A percentile compares a stretch with the other conserved stretches of the same genome.
These are phyloP conservation scores for Orchesellides sinensis DNA, from an alignment of 2,888 invertebrate genomes.

Conservation along the genomic window DNA sequence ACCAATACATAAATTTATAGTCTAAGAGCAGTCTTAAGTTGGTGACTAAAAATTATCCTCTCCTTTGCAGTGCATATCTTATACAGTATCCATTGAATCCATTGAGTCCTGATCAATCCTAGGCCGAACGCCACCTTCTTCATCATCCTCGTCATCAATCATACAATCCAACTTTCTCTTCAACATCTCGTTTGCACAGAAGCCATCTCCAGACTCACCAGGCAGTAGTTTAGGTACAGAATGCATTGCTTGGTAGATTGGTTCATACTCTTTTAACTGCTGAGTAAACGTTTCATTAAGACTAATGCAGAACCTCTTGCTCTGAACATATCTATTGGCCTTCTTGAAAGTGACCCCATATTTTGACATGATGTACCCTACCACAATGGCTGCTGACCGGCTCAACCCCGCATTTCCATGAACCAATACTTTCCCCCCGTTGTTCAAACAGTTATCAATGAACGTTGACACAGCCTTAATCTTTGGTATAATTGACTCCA, in stretches of 20 bases:
- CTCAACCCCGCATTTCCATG: slow-evolving; percentile 85
- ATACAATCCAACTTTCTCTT: too few relatives aligned
- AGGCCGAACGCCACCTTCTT: too few relatives aligned
- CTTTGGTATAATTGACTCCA: slow-evolving; percentile 63
- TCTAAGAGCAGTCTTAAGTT: too few relatives aligned
- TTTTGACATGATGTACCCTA: slow-evolving; percentile 85
- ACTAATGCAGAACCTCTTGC: slow-evolving; percentile 82
- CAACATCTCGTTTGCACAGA: too few relatives aligned
- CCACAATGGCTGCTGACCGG: slow-evolving; percentile 83
- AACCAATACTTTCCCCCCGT: slow-evolving; percentile 81
- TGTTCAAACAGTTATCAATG: slow-evolving; percentile 77
- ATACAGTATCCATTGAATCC: too few relatives aligned
- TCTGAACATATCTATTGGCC: slow-evolving; percentile 81
- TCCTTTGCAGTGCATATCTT: too few relatives aligned
- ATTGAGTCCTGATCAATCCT: too few relatives aligned
- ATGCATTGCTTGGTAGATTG: slow-evolving; percentile 82
- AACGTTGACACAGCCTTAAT: slow-evolving; percentile 18
- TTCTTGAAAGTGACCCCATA: slow-evolving; percentile 75
- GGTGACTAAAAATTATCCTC: too few relatives aligned
- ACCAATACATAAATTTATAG: too few relatives aligned
- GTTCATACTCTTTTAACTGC: slow-evolving; percentile 82
- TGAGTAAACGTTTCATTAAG: slow-evolving; percentile 83
- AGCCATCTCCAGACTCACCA: neutral
- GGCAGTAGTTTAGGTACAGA: slow-evolving; percentile 75
- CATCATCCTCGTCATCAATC: too few relatives aligned